phyloP scores from a whole-genome alignment of 92 coral and sea anemone species.

The Actinostola sp. region DNA sequence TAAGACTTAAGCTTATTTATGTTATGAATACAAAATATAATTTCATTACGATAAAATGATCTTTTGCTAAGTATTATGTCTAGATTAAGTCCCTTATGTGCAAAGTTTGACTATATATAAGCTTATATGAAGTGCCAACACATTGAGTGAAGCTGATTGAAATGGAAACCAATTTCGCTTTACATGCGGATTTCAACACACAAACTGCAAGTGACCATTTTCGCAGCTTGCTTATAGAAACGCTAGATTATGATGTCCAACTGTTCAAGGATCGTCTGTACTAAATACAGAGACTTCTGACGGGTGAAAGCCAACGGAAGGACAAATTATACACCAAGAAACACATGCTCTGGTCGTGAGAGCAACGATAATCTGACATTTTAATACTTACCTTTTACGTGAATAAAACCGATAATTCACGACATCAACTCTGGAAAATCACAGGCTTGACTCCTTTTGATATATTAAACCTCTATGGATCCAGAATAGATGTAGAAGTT shows the following conservation, averaged over 20 bases:
- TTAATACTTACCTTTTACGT: conserved; percentile 5
- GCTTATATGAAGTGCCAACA: background rate
- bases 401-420: too few relatives aligned
- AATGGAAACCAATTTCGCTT: conserved; percentile 8
- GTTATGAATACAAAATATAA: background rate
- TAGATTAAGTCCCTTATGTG: too few relatives aligned
- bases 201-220: background rate
- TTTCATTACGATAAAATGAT: background rate
- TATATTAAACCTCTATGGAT: background rate
- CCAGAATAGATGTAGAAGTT: background rate
- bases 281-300: background rate
- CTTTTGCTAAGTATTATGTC: background rate
- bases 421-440: background rate
- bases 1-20: background rate
- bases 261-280: background rate
- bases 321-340: conserved; percentile 12
- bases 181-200: conserved; percentile 12
- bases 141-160: background rate
- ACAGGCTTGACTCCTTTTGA: background rate
- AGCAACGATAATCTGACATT: background rate
- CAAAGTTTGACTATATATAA: too few relatives aligned
- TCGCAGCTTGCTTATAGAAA: background rate
- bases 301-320: background rate
- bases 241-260: background rate
- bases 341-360: conserved; percentile 21